Evolutionary conservation across 2,888 invertebrate genomes (phyloP).

Genomic region (Polydesmus complanatus): DNA sequence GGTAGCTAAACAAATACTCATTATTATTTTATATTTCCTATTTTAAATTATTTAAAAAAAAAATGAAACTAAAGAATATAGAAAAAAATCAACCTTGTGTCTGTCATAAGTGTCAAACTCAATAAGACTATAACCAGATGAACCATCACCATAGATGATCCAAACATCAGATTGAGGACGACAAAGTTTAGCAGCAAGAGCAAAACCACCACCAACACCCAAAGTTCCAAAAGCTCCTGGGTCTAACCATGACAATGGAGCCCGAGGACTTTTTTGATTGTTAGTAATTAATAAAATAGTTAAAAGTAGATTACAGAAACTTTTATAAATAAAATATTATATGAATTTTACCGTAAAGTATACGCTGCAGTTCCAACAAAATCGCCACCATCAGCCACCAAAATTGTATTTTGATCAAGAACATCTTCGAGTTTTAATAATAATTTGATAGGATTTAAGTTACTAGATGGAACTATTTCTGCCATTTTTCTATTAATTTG

Average conservation of each 20-base stretch:
- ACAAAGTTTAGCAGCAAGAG: conserved; percentile 43
- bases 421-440: conserved; percentile 37
- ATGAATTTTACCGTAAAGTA: conserved; percentile 39
- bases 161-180: conserved; percentile 40
- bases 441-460: conserved; percentile 42
- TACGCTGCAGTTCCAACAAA: conserved; percentile 47
- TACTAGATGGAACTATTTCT: conserved; percentile 30
- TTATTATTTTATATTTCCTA: not conserved
- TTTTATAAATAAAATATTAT: conserved; percentile 1
- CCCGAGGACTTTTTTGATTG: conserved; percentile 38
- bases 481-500: conserved; percentile 30
- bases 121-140: conserved; percentile 43
- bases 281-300: no score
- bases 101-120: conserved; percentile 45
- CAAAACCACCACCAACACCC: conserved; percentile 48
- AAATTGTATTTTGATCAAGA: conserved; percentile 39
- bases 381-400: conserved; percentile 47
- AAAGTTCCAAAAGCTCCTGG: conserved; percentile 47
- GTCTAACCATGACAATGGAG: conserved; percentile 41
- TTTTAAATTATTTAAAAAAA: not conserved
- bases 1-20: conserved; percentile 29
- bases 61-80: no score
- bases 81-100: conserved; percentile 33
- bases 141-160: conserved; percentile 47
- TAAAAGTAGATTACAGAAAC: not conserved